Percentiles rank a stretch among this genome's conserved stretches.
Evolutionary conservation across 2,113 vertebrate genomes (phyloP).

Genomic region (Mustela nigripes): DNA sequence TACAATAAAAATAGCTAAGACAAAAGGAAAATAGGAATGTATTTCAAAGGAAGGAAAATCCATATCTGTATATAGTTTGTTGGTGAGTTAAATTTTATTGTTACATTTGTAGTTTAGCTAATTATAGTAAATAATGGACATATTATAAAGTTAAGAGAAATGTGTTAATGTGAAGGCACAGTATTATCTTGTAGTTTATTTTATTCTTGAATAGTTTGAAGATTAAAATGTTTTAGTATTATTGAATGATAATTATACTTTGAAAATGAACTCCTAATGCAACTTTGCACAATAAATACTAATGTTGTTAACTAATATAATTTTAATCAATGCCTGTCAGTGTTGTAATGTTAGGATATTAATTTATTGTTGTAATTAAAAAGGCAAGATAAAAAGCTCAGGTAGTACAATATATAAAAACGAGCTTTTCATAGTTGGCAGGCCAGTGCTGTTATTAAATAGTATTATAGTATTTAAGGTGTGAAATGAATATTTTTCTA

Average conservation of each 20-base stretch:
- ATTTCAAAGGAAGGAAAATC: slow-evolving; percentile 44
- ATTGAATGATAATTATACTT: slow-evolving; percentile 67
- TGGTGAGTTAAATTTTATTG: slow-evolving; percentile 44
- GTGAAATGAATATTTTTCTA: slow-evolving; percentile 83
- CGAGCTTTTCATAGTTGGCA: slow-evolving; percentile 77
- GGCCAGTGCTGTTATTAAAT: slow-evolving; percentile 75
- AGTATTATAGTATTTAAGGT: slow-evolving; percentile 82
- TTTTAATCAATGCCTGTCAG: slow-evolving; percentile 74
- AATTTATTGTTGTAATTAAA: slow-evolving; percentile 82
- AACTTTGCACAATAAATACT: slow-evolving; percentile 78
- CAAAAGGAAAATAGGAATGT: slow-evolving; percentile 15
- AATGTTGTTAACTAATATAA: slow-evolving; percentile 79
- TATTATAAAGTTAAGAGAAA: slow-evolving; percentile 59
- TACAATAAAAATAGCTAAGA: neutral
- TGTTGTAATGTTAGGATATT: slow-evolving; percentile 77
- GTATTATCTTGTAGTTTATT: slow-evolving; percentile 53
- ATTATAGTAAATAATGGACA: slow-evolving; percentile 65
- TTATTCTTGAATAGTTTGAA: slow-evolving; percentile 60
- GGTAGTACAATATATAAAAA: slow-evolving; percentile 59
- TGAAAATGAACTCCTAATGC: slow-evolving; percentile 72
- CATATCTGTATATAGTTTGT: neutral
- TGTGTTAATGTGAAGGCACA: slow-evolving; percentile 31
- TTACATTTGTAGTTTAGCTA: slow-evolving; percentile 57
- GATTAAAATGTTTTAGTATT: neutral
- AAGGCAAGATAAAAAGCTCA: slow-evolving; percentile 79